Conservation (phyloP, 2,113 vertebrate genomes). For the Sturnira hondurensis region DNA sequence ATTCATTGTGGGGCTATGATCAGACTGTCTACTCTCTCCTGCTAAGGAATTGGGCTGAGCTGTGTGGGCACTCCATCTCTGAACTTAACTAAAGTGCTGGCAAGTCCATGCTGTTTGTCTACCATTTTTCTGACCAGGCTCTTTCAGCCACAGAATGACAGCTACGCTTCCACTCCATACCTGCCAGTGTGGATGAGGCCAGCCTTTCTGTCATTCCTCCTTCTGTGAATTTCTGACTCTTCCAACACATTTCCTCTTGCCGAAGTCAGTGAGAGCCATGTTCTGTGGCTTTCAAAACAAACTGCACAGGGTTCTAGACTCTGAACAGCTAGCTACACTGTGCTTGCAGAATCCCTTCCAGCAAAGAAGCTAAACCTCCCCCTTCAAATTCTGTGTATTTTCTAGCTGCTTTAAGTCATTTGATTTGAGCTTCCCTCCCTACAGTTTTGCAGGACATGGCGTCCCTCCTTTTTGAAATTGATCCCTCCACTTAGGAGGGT, state of each 20-base stretch:
- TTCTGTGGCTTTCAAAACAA: neutral
- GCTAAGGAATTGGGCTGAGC: neutral
- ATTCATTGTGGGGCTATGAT: neutral
- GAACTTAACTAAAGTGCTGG: neutral
- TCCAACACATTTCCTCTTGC: neutral
- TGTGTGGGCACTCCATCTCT: neutral
- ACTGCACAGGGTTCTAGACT: neutral
- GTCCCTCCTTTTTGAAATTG: neutral
- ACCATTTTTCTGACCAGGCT: neutral
- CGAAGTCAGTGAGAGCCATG: neutral
- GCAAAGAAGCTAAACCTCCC: neutral
- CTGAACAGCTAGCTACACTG: rapidly evolving
- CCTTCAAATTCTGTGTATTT: neutral
- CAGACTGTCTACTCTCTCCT: neutral
- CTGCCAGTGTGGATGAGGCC: neutral
- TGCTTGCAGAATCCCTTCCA: neutral
- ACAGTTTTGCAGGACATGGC: neutral
- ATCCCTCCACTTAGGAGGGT: no score
- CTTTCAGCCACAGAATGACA: neutral
- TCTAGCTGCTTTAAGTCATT: neutral
- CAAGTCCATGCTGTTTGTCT: neutral
- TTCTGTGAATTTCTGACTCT: neutral
- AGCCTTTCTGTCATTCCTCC: neutral
- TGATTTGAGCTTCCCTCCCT: neutral
- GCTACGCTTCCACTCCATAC: neutral